phyloP scores from a whole-genome alignment of 1,140 invertebrate genomes.

The Saccostrea echinata region DNA sequence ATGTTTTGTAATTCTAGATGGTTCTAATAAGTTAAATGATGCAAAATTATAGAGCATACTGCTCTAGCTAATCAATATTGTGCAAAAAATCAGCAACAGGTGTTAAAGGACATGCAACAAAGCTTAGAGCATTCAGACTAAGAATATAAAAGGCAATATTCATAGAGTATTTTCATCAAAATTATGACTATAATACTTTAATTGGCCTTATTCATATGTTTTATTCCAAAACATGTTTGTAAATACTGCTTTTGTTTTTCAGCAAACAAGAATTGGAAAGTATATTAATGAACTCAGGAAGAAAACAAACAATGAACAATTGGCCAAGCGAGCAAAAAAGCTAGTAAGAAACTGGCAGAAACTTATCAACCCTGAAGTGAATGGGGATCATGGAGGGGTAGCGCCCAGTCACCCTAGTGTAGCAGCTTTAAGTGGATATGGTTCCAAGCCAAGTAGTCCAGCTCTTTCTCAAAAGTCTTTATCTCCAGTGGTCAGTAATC shows the following conservation, averaged over 20 bases:
- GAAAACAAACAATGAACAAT: conserved; percentile 87
- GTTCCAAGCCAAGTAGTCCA: conserved; percentile 54
- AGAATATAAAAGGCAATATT: not conserved
- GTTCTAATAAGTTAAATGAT: not conserved
- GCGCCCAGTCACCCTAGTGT: conserved; percentile 50
- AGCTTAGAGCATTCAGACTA: not conserved
- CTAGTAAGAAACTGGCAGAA: conserved; percentile 94
- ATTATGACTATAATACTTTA: not conserved
- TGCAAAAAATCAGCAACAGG: not conserved
- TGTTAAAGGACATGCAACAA: not conserved
- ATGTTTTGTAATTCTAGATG: not conserved
- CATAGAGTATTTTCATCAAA: not conserved
- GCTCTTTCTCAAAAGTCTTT: conserved; percentile 56
- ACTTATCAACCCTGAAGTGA: conserved; percentile 82
- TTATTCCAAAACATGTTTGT: not conserved
- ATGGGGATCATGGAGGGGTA: conserved; percentile 61
- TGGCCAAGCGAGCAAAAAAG: conserved; percentile 93
- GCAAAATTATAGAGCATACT: not conserved
- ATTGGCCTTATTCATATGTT: not conserved
- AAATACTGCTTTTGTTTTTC: conserved; percentile 65
- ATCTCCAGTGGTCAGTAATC: conserved; percentile 54
- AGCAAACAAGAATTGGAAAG: conserved; percentile 94
- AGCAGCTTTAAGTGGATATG: conserved; percentile 57
- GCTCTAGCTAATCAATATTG: not conserved
- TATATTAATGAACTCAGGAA: conserved; percentile 94